Percentiles rank a stretch among this genome's conserved stretches.
Conservation (phyloP, 1,140 invertebrate genomes). For the Drosophila pectinifera region DNA sequence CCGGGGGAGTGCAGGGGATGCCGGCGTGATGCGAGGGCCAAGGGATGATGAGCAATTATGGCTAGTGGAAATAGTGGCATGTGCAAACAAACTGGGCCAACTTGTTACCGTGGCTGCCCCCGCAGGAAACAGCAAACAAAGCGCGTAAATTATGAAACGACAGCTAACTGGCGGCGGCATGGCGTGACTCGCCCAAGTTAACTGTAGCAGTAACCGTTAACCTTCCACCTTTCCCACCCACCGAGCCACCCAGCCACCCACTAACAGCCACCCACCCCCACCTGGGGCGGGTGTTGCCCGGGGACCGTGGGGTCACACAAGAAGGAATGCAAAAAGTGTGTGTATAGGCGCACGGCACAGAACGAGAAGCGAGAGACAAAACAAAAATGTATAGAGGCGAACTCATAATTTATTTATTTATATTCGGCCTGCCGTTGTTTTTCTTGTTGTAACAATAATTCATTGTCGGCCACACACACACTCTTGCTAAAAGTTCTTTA, state of each 20-base stretch:
- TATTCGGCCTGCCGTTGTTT: conserved; percentile 55
- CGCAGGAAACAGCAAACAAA: conserved; percentile 80
- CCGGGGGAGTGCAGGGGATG: not conserved
- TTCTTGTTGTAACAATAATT: conserved; percentile 78
- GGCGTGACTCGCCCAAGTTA: conserved; percentile 72
- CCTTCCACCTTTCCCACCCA: conserved; percentile 14
- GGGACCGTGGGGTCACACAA: conserved; percentile 45
- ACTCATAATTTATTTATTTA: conserved; percentile 81
- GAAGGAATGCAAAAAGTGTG: conserved; percentile 64
- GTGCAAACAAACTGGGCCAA: conserved; percentile 59
- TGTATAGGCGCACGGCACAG: conserved; percentile 34
- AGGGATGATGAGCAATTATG: conserved; percentile 69
- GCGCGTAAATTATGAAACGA: conserved; percentile 81
- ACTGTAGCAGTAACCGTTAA: conserved; percentile 51
- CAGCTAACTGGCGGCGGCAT: conserved; percentile 72
- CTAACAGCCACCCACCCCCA: not conserved
- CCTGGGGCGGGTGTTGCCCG: conserved; percentile 30
- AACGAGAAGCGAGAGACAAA: conserved; percentile 38
- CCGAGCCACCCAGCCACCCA: not conserved
- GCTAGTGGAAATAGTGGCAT: conserved; percentile 55
- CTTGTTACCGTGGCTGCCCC: conserved; percentile 57
- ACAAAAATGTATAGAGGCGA: conserved; percentile 52
- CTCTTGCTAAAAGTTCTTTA: conserved; percentile 34
- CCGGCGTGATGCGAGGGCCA: conserved; percentile 12
- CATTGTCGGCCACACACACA: conserved; percentile 63